Conservation (phyloP, 2,797 vertebrate species). For the Pseudochaenichthys georgianus region DNA sequence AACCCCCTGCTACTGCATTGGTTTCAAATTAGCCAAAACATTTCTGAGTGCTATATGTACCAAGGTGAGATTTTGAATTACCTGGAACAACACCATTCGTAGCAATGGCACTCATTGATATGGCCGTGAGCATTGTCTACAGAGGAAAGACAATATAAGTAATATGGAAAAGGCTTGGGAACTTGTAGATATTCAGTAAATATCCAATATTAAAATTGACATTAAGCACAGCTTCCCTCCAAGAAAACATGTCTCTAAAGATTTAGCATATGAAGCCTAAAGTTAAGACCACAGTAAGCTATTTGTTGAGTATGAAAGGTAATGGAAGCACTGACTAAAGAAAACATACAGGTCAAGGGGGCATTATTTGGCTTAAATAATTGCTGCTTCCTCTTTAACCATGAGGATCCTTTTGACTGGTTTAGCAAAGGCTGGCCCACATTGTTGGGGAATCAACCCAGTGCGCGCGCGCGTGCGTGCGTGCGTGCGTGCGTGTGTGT, state of each 20-base stretch:
- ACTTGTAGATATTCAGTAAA: neutral
- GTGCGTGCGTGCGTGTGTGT: slow-evolving; percentile 20
- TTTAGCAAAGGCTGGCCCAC: too few relatives aligned
- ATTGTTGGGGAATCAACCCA: too few relatives aligned
- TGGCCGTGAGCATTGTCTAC: slow-evolving; percentile 98
- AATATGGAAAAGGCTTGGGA: neutral
- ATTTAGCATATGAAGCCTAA: neutral
- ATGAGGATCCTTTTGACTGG: too few relatives aligned
- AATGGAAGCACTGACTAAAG: neutral
- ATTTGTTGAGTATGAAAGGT: neutral
- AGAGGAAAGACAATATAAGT: slow-evolving; percentile 44
- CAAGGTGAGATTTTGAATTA: slow-evolving; percentile 60
- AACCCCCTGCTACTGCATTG: too few relatives aligned
- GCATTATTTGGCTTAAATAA: slow-evolving; percentile 1
- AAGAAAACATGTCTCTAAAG: neutral
- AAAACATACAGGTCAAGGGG: neutral
- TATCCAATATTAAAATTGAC: neutral
- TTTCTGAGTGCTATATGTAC: too few relatives aligned
- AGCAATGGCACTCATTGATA: slow-evolving; percentile 99
- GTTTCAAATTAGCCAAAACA: too few relatives aligned
- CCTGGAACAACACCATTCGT: slow-evolving; percentile 99
- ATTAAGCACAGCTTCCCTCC: neutral
- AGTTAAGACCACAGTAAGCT: neutral
- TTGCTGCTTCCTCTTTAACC: too few relatives aligned
- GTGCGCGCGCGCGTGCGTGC: slow-evolving; percentile 11